A percentile compares a stretch with the other conserved stretches of the same genome.
Evolutionary conservation across 2,113 vertebrate species (phyloP).

Genomic region (Piaya cayana): DNA sequence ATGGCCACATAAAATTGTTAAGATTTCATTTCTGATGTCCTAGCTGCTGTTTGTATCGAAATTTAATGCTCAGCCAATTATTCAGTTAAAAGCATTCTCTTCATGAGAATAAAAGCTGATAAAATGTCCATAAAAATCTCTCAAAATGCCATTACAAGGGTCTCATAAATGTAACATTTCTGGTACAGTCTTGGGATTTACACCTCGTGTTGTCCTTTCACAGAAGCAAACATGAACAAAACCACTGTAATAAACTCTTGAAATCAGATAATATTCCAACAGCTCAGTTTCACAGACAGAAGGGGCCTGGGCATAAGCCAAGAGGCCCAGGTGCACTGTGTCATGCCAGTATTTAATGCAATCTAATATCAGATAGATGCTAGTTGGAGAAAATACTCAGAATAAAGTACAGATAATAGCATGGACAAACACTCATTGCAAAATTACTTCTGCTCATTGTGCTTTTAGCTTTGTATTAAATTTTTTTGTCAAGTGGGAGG

Average conservation of each 20-base stretch:
- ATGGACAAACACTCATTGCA: constrained; percentile 81
- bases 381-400: constrained; percentile 72
- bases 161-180: constrained; percentile 52
- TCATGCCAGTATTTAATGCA: constrained; percentile 75
- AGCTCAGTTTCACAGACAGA: constrained; percentile 74
- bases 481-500: constrained; percentile 89
- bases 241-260: constrained; percentile 72
- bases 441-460: constrained; percentile 86
- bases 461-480: constrained; percentile 91
- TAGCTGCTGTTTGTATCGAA: constrained; percentile 26
- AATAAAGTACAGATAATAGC: constrained; percentile 83
- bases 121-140: constrained; percentile 64
- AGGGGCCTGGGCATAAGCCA: constrained; percentile 74
- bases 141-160: constrained; percentile 47
- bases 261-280: constrained; percentile 78
- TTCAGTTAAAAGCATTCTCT: constrained; percentile 38
- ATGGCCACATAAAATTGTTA: constrained; percentile 30
- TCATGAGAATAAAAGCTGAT: constrained; percentile 62
- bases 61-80: constrained; percentile 36
- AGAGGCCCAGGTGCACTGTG: constrained; percentile 76
- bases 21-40: constrained; percentile 33
- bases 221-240: constrained; percentile 63
- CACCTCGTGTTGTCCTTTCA: constrained; percentile 65
- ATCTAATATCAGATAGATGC: constrained; percentile 75
- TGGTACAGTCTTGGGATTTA: constrained; percentile 69